A percentile compares a stretch with the other conserved stretches of the same genome.
These are phyloP conservation scores for Drosophila recens DNA, from an alignment of 2,888 invertebrate species.

Conservation along the genomic window DNA sequence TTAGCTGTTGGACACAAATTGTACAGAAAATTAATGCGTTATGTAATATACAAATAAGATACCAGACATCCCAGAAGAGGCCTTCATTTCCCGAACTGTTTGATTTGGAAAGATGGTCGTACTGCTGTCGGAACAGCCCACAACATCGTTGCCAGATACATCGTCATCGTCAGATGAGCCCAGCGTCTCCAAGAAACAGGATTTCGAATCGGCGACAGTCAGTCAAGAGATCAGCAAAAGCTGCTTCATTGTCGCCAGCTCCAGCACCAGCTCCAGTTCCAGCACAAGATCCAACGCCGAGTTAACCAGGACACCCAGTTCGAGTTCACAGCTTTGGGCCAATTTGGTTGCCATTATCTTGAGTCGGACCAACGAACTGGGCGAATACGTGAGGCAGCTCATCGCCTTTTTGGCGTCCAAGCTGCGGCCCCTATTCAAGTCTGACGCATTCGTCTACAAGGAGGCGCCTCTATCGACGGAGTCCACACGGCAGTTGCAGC, in stretches of 20 bases:
- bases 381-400: slow-evolving; percentile 23
- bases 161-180: not conserved
- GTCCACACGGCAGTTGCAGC: slow-evolving; percentile 1
- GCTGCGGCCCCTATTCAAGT: slow-evolving; percentile 1
- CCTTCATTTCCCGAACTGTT: slow-evolving; percentile 1
- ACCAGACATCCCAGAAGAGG: not conserved
- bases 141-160: slow-evolving; percentile 13
- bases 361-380: slow-evolving; percentile 35
- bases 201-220: not conserved
- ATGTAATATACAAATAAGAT: slow-evolving; percentile 19
- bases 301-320: not conserved
- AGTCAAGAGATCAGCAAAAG: not conserved
- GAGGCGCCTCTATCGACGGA: slow-evolving; percentile 42
- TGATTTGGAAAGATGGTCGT: slow-evolving; percentile 34
- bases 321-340: not conserved
- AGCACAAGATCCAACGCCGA: not conserved
- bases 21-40: slow-evolving; percentile 24
- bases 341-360: not conserved
- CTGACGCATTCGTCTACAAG: slow-evolving; percentile 8
- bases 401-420: slow-evolving; percentile 23
- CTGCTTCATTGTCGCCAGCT: not conserved
- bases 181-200: slow-evolving; percentile 1
- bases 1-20: slow-evolving; percentile 8
- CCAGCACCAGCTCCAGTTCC: not conserved
- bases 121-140: slow-evolving; percentile 21